Conservation (phyloP, 2,888 invertebrate genomes). For the Mythimna ferrago region DNA sequence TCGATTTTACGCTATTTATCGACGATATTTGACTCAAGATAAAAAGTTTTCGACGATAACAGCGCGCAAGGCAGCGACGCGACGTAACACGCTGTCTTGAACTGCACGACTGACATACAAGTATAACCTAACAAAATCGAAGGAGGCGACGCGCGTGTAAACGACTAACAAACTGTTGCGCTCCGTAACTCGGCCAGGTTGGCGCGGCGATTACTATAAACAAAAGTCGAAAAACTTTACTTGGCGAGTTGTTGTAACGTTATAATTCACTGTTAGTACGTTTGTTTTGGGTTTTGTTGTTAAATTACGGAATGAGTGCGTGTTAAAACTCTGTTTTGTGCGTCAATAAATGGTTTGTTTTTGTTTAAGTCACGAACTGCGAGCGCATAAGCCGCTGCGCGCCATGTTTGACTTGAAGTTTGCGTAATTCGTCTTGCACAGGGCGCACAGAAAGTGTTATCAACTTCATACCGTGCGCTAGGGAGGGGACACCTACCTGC, state of each 20-base stretch:
- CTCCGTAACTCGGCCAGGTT: slow-evolving; percentile 82
- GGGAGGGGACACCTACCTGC: slow-evolving; percentile 73
- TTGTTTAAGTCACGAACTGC: slow-evolving; percentile 82
- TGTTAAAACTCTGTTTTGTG: slow-evolving; percentile 79
- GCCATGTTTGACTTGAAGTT: slow-evolving; percentile 68
- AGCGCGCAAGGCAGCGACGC: slow-evolving; percentile 76
- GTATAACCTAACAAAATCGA: slow-evolving; percentile 85
- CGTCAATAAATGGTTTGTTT: slow-evolving; percentile 82
- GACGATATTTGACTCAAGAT: slow-evolving; percentile 77
- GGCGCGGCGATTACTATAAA: slow-evolving; percentile 78
- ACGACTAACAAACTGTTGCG: slow-evolving; percentile 76
- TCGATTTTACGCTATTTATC: slow-evolving; percentile 75
- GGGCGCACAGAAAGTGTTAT: slow-evolving; percentile 69
- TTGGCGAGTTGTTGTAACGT: slow-evolving; percentile 67
- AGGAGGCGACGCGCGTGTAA: slow-evolving; percentile 75
- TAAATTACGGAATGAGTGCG: slow-evolving; percentile 79
- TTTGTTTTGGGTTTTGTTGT: slow-evolving; percentile 78
- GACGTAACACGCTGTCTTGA: slow-evolving; percentile 73
- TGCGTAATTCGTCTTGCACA: slow-evolving; percentile 55
- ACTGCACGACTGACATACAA: slow-evolving; percentile 81
- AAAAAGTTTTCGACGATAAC: slow-evolving; percentile 81
- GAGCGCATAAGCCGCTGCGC: slow-evolving; percentile 35
- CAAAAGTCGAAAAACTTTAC: slow-evolving; percentile 81
- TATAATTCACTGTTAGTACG: slow-evolving; percentile 75
- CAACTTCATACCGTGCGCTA: slow-evolving; percentile 72